A percentile compares a stretch with the other conserved stretches of the same genome.
phyloP scores from a whole-genome alignment of 2,797 vertebrate genomes.

The Mormyrops boulengeri region DNA sequence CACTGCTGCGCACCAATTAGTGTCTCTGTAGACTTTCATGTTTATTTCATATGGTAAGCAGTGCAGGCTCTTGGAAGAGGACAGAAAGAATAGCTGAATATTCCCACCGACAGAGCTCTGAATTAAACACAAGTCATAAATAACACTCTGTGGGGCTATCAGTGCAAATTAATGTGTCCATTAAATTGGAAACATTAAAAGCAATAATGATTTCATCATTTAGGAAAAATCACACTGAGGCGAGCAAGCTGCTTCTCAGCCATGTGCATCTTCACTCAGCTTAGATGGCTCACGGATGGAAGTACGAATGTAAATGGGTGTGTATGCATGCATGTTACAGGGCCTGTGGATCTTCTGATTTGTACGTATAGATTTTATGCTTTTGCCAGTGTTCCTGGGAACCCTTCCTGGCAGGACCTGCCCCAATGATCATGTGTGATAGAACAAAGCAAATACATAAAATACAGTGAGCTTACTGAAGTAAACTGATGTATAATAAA shows the following conservation, averaged over 20 bases:
- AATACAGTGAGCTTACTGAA: not conserved
- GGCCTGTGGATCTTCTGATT: not conserved
- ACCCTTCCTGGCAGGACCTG: not conserved
- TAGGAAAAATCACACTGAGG: conserved; percentile 60
- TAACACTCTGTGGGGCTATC: conserved; percentile 61
- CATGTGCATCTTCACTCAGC: not conserved
- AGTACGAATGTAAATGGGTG: not conserved
- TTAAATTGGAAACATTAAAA: conserved; percentile 75
- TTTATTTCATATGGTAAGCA: conserved; percentile 22
- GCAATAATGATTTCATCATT: conserved; percentile 70
- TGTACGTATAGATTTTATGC: not conserved
- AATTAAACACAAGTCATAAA: conserved; percentile 70
- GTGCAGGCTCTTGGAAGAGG: conserved; percentile 35
- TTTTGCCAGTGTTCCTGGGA: not conserved
- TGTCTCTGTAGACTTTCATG: not conserved
- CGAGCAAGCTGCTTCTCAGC: not conserved
- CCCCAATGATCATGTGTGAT: not conserved
- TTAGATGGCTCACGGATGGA: not conserved
- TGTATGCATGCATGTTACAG: not conserved
- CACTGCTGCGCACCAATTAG: not conserved
- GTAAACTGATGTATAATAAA: not conserved
- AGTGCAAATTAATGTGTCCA: conserved; percentile 71
- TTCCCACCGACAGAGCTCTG: conserved; percentile 56
- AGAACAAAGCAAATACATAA: not conserved
- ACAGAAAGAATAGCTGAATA: conserved; percentile 44